These are phyloP conservation scores for Hermaeophaga mercurialis DNA, from an alignment of 2,888 invertebrate species.

Conservation along the genomic window DNA sequence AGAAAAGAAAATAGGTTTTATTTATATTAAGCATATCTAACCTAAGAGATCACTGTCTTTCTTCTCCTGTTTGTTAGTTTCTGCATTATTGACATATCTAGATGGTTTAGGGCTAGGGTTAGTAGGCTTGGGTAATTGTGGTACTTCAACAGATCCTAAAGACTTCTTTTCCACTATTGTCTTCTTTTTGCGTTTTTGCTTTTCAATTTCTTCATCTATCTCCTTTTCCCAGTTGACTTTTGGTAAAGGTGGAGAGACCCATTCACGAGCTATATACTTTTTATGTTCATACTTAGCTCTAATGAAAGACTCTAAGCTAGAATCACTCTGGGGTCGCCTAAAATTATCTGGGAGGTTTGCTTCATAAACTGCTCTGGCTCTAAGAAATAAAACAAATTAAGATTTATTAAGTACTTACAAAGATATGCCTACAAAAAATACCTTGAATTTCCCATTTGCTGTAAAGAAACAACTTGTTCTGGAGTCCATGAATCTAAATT, in stretches of 20 bases:
- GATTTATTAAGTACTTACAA: background rate
- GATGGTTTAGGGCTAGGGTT: slow-evolving; percentile 62
- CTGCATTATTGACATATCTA: slow-evolving; percentile 44
- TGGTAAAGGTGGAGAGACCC: slow-evolving; percentile 87
- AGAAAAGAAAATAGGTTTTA: too few relatives aligned
- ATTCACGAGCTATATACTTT: slow-evolving; percentile 97
- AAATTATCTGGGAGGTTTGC: slow-evolving; percentile 96
- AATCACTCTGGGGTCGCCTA: slow-evolving; percentile 91
- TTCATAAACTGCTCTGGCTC: slow-evolving; percentile 96
- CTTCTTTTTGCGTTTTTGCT: slow-evolving; percentile 83
- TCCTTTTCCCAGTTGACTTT: slow-evolving; percentile 77
- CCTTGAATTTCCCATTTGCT: slow-evolving; percentile 95
- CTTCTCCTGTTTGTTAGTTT: slow-evolving; percentile 41
- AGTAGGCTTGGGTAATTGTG: slow-evolving; percentile 66
- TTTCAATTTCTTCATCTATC: slow-evolving; percentile 63
- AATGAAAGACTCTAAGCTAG: slow-evolving; percentile 93
- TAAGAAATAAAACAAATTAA: slow-evolving; percentile 5
- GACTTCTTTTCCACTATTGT: slow-evolving; percentile 54
- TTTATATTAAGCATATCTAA: too few relatives aligned
- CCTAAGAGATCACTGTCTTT: slow-evolving; percentile 48
- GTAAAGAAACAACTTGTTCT: slow-evolving; percentile 85
- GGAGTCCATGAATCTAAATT: slow-evolving; percentile 98
- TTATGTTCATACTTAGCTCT: slow-evolving; percentile 98
- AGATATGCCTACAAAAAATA: slow-evolving; percentile 13
- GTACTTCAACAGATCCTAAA: slow-evolving; percentile 57